Evolutionary conservation across 2,797 vertebrate genomes (phyloP), one percentile per base, ranked within the genome.

Genomic region (Buphagus erythrorhynchus): DNA sequence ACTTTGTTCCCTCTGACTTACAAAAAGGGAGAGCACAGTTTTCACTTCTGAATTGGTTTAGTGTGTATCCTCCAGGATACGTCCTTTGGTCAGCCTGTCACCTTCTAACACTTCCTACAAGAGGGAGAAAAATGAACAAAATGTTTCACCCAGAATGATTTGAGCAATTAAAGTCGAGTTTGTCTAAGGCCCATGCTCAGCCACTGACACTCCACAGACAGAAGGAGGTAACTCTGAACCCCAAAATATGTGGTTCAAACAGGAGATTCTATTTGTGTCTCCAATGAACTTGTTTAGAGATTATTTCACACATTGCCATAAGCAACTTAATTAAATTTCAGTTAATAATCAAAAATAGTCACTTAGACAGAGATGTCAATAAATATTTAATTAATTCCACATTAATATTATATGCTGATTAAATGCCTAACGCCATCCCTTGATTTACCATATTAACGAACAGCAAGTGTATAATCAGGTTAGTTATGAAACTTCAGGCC

Each of bases 1-100:
- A 95, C 93, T 95, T 96, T 96, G 80, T 55, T 81, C 51, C 40
- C 68, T 90, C 66, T 78, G 49, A 80, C 65, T 96, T 88, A 75
- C 6, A 57, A 38, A 92, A 85, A 52, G 58, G 33, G 15, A 92
- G 42, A 67, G 16, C 40, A 46, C 17, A 35, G 42, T 67, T 95
- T 86, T 46, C 49, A 58, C 29, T 80, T 79, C 19, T 75, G 31
- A 74, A 83, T 86, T 3, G 1, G 48, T 72, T 83, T 51, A 45
- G n/a, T n/a, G 38, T 54, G 16, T 52, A 45, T 73, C 40, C n/a
- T 95, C 59, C 55, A 72, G 51, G 51, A 79, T 33, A 42, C 5
- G 18, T 83, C 40, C 67, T 80, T 78, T 86, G 51, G 21, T 58
- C 51, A 54, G n/a, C 40, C 29, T 65, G 16, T 88, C 49, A 66